Evolutionary conservation across 2,888 invertebrate genomes (phyloP).

Genomic region (Nephrotoma guestfalica): DNA sequence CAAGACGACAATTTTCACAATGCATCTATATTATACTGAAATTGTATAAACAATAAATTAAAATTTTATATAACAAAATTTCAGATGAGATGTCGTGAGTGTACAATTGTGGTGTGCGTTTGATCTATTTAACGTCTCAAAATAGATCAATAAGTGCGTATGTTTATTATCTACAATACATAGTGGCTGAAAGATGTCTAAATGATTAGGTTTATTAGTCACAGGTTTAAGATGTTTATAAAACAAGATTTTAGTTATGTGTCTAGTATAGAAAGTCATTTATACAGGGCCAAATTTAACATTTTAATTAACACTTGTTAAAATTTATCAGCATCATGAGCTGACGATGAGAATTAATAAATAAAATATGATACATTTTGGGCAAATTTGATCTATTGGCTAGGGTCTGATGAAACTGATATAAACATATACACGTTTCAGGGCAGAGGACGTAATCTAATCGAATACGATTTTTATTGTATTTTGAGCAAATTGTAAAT

Average conservation of each 20-base stretch:
- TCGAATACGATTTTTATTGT: too few relatives aligned
- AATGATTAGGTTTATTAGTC: neutral
- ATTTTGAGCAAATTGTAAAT: too few relatives aligned
- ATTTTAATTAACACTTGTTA: too few relatives aligned
- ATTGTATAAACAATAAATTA: neutral
- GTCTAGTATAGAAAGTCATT: neutral
- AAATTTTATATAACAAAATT: neutral
- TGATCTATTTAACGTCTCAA: neutral
- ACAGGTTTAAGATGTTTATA: neutral
- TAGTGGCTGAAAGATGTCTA: neutral
- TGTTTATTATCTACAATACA: neutral
- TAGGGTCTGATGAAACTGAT: too few relatives aligned
- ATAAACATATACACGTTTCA: too few relatives aligned
- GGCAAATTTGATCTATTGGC: too few relatives aligned
- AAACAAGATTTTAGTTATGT: neutral
- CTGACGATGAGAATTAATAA: too few relatives aligned
- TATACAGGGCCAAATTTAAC: too few relatives aligned
- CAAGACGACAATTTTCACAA: neutral
- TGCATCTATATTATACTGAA: neutral
- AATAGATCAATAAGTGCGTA: neutral
- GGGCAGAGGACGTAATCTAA: too few relatives aligned
- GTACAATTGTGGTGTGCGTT: neutral
- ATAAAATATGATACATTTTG: too few relatives aligned
- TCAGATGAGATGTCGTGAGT: neutral
- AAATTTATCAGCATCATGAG: too few relatives aligned